Conservation (phyloP, 2,113 vertebrate species). For the Empidonax traillii region DNA sequence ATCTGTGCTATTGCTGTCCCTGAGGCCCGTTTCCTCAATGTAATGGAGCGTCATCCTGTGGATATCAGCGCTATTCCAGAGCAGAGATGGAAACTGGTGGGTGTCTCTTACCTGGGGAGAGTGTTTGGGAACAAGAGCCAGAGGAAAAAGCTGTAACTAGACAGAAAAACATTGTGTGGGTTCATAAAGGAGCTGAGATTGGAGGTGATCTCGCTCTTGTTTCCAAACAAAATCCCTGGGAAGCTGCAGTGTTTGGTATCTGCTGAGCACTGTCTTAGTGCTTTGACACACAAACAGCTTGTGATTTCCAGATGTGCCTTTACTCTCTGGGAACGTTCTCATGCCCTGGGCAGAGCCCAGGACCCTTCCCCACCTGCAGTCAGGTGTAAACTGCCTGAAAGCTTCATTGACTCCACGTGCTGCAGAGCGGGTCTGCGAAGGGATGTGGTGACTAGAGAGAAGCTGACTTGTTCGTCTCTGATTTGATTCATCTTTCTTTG, state of each 20-base stretch:
- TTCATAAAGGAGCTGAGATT: neutral
- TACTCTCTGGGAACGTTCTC: neutral
- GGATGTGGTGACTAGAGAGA: neutral
- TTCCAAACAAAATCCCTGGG: neutral
- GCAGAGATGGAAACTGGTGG: slow-evolving; percentile 91
- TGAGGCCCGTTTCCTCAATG: slow-evolving; percentile 88
- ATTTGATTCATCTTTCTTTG: neutral
- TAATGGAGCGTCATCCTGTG: slow-evolving; percentile 88
- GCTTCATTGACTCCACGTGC: rapidly evolving
- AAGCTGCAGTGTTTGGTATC: neutral
- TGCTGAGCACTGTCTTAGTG: neutral
- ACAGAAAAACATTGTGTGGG: neutral
- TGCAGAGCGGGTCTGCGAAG: neutral
- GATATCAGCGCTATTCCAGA: slow-evolving; percentile 89
- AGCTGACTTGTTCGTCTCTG: neutral
- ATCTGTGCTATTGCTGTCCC: slow-evolving; percentile 94
- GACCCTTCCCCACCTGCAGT: neutral
- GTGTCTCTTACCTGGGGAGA: neutral
- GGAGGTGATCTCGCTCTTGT: neutral
- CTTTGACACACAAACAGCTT: neutral
- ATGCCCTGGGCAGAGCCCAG: neutral
- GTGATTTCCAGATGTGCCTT: neutral
- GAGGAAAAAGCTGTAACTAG: neutral
- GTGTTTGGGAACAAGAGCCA: neutral
- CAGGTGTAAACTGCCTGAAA: neutral